phyloP scores from a whole-genome alignment of 2,888 invertebrate genomes.

The Aporophyla nigra region DNA sequence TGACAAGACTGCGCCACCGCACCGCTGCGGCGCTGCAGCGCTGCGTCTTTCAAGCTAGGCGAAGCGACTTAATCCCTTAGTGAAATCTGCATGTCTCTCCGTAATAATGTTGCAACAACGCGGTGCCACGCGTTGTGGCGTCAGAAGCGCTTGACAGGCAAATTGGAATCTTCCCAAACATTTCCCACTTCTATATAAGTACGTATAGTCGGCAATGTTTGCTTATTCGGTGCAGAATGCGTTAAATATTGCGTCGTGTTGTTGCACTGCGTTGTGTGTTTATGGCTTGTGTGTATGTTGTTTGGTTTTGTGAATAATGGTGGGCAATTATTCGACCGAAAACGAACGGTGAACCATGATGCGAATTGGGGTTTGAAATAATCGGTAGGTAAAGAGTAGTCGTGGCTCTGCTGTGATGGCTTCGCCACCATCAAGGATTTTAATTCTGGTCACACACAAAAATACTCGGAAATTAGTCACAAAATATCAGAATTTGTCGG shows the following conservation, averaged over 20 bases:
- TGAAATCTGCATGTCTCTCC: constrained; percentile 28
- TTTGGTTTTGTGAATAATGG: constrained; percentile 6
- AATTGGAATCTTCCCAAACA: constrained; percentile 44
- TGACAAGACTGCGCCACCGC: background rate
- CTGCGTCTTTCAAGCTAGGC: constrained; percentile 10
- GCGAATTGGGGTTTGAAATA: background rate
- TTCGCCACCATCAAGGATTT: too few relatives aligned
- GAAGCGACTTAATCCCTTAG: constrained; percentile 41
- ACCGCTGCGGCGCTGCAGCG: constrained; percentile 16
- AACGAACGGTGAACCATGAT: background rate
- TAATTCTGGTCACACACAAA: too few relatives aligned
- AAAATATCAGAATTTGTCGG: too few relatives aligned
- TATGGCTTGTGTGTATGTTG: constrained; percentile 16
- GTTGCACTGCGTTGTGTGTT: constrained; percentile 19
- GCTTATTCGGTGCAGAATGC: constrained; percentile 30
- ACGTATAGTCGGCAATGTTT: constrained; percentile 5
- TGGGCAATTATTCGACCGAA: background rate
- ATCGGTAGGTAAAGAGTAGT: accelerated
- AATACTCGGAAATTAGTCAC: too few relatives aligned
- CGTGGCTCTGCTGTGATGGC: too few relatives aligned
- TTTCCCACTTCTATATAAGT: constrained; percentile 25
- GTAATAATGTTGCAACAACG: constrained; percentile 40
- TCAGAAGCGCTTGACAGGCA: constrained; percentile 52
- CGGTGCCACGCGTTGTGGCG: constrained; percentile 21
- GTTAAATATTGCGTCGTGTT: constrained; percentile 48